Conservation (phyloP, 2,797 vertebrate genomes). For the Cyprinodon diabolis region DNA sequence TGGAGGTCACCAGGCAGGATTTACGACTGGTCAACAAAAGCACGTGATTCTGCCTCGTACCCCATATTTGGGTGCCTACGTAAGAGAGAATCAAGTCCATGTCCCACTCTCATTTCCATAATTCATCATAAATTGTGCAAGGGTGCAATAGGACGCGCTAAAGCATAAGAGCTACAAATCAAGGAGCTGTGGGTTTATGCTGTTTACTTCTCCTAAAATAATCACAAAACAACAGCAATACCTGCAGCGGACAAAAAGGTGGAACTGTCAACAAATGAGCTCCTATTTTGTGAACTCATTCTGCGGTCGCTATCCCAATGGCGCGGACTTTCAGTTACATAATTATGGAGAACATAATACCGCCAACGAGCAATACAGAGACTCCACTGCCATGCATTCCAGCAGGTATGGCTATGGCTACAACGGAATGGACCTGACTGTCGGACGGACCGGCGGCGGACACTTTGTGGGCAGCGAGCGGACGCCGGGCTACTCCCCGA, state of each 20-base stretch:
- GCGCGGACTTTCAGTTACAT: slow-evolving; percentile 99
- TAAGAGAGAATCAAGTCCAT: slow-evolving; percentile 99
- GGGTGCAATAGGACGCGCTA: slow-evolving; percentile 99
- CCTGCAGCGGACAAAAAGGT: slow-evolving; percentile 52
- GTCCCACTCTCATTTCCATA: slow-evolving; percentile 99
- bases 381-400: slow-evolving; percentile 95
- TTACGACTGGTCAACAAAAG: slow-evolving; percentile 99
- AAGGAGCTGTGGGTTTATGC: slow-evolving; percentile 89
- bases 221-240: slow-evolving; percentile 75
- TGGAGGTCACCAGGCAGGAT: slow-evolving; percentile 99
- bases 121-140: slow-evolving; percentile 99
- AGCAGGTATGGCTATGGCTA: slow-evolving; percentile 98
- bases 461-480: slow-evolving; percentile 92
- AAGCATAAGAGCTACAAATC: slow-evolving; percentile 99
- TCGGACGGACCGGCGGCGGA: slow-evolving; percentile 89
- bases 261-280: slow-evolving; percentile 97
- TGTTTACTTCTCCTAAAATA: slow-evolving; percentile 72
- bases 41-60: slow-evolving; percentile 98
- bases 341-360: slow-evolving; percentile 99
- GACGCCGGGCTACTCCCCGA: slow-evolving; percentile 90
- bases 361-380: slow-evolving; percentile 95
- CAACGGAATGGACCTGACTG: slow-evolving; percentile 99
- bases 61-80: slow-evolving; percentile 99
- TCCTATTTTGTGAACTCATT: slow-evolving; percentile 99
- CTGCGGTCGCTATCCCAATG: slow-evolving; percentile 99